Percentiles rank a stretch among this genome's conserved stretches.
Evolutionary conservation across 2,797 vertebrate species (phyloP).

Genomic region (Cuniculus paca): DNA sequence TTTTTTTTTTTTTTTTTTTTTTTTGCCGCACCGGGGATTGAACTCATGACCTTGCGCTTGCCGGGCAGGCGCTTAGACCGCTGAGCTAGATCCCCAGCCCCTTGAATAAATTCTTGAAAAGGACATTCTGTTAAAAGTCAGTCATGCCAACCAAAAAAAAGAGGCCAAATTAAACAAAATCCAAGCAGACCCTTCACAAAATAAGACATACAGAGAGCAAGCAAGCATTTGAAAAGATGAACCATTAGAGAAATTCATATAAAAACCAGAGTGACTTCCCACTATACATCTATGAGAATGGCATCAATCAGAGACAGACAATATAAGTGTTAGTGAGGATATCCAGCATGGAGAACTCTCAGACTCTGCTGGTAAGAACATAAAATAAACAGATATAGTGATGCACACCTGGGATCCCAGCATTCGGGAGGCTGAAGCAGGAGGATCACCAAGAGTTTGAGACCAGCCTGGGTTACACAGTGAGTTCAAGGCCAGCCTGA

Average conservation of each 20-base stretch:
- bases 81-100: too few species aligned
- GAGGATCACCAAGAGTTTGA: too few species aligned
- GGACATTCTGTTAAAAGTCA: conserved; percentile 55
- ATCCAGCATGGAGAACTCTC: neutral
- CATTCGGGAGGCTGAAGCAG: too few species aligned
- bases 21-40: too few species aligned
- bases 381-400: too few species aligned
- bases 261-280: neutral
- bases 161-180: conserved; percentile 58
- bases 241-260: neutral
- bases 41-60: too few species aligned
- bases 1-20: too few species aligned
- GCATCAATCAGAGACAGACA: neutral
- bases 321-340: neutral
- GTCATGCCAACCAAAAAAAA: conserved; percentile 1
- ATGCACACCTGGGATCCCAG: too few species aligned
- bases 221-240: neutral
- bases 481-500: too few species aligned
- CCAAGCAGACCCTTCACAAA: neutral
- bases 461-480: too few species aligned
- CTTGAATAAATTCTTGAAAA: conserved; percentile 56
- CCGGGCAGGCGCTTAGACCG: too few species aligned
- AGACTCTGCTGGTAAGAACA: neutral
- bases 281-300: neutral
- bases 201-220: neutral